Conservation (phyloP, 2,113 vertebrate species). For the Labeo rohita region DNA sequence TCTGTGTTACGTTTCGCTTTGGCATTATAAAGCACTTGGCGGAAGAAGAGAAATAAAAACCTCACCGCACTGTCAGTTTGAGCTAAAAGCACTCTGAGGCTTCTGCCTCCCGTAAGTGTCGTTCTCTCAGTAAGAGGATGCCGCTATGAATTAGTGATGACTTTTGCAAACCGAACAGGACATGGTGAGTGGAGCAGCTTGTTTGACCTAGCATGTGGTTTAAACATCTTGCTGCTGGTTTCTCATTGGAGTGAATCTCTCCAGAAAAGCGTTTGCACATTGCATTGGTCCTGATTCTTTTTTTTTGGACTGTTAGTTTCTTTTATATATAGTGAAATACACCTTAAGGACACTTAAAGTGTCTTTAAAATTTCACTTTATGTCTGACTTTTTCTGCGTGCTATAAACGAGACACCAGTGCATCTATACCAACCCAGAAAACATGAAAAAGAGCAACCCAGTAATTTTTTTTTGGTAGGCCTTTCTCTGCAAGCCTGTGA, state of each 20-base stretch:
- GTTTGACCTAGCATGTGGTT: slow-evolving; percentile 29
- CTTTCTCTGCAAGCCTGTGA: no score
- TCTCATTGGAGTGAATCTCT: neutral
- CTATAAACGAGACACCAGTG: no score
- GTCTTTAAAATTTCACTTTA: neutral
- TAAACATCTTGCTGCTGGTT: neutral
- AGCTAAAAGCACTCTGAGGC: slow-evolving; percentile 23
- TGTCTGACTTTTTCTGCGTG: no score
- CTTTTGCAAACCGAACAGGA: slow-evolving; percentile 60
- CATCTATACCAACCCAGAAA: no score
- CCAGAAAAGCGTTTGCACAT: neutral
- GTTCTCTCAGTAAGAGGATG: slow-evolving; percentile 59
- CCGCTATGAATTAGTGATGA: slow-evolving; percentile 75
- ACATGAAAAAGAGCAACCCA: no score
- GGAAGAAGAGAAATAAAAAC: neutral
- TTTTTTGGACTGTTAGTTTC: neutral
- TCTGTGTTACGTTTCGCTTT: neutral
- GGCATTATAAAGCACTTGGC: neutral
- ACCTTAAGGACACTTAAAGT: neutral
- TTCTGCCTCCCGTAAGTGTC: slow-evolving; percentile 30
- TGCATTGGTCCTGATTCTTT: neutral
- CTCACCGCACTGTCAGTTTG: neutral
- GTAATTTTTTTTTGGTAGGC: no score
- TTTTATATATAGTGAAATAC: neutral
- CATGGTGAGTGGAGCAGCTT: slow-evolving; percentile 32